These are phyloP conservation scores for Pandemis corylana DNA, from an alignment of 2,888 invertebrate species.

Conservation along the genomic window DNA sequence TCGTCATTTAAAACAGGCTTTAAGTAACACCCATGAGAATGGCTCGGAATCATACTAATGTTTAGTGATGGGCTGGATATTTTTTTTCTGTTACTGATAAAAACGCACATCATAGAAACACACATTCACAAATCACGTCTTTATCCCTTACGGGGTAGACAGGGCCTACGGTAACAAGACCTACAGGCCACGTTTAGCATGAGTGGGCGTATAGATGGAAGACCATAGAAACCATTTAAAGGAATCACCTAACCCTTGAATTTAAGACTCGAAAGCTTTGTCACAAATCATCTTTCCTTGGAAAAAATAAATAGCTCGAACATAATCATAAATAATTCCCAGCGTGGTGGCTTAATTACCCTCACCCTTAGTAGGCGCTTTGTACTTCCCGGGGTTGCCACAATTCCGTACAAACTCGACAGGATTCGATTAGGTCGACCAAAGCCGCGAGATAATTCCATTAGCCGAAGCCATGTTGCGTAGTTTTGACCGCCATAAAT, in stretches of 20 bases:
- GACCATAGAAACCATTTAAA: no score
- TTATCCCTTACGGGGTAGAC: no score
- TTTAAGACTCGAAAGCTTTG: background rate
- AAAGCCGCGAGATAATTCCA: conserved; percentile 31
- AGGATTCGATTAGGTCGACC: conserved; percentile 59
- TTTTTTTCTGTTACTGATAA: no score
- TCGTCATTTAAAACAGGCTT: no score
- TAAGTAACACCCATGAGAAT: no score
- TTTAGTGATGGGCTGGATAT: no score
- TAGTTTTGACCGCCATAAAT: conserved; percentile 58
- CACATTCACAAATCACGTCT: no score
- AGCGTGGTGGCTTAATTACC: conserved; percentile 1
- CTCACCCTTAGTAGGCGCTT: conserved; percentile 4
- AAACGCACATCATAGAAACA: no score
- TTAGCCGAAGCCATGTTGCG: conserved; percentile 35
- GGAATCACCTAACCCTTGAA: background rate
- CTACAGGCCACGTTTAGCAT: no score
- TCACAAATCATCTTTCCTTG: background rate
- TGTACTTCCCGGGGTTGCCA: conserved; percentile 16
- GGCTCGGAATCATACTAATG: no score
- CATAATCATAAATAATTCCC: background rate
- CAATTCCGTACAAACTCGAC: conserved; percentile 45
- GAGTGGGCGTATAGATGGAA: no score
- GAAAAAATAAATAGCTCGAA: background rate
- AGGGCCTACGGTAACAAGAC: no score